A percentile compares a stretch with the other conserved stretches of the same genome.
Evolutionary conservation across 2,113 vertebrate genomes (phyloP).

Genomic region (Psettodes erumei): DNA sequence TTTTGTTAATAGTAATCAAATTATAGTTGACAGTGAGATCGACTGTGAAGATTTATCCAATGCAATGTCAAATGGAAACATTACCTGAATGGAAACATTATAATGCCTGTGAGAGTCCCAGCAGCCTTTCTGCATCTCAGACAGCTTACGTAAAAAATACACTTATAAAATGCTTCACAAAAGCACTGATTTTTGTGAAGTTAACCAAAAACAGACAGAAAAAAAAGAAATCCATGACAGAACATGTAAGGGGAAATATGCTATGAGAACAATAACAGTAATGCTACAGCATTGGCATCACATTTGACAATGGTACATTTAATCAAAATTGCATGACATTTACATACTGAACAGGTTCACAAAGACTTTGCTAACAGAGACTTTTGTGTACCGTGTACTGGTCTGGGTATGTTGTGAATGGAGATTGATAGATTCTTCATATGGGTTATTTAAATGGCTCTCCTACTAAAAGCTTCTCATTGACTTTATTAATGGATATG

Average conservation of each 20-base stretch:
- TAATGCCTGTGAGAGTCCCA: not conserved
- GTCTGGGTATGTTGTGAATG: no score
- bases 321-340: not conserved
- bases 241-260: not conserved
- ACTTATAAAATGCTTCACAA: not conserved
- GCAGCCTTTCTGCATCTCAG: not conserved
- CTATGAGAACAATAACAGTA: not conserved
- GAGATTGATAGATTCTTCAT: no score
- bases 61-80: conserved; percentile 18
- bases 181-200: no score
- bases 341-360: not conserved
- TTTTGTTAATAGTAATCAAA: conserved; percentile 11
- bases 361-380: no score
- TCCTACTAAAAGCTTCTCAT: not conserved
- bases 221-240: no score
- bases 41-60: not conserved
- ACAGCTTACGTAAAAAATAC: not conserved
- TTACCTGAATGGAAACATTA: not conserved
- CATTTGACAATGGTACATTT: not conserved
- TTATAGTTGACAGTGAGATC: not conserved
- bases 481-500: not conserved
- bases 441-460: not conserved
- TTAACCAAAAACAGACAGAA: no score
- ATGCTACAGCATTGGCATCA: not conserved
- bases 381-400: no score